Conservation (phyloP, 2,113 vertebrate species). For the Periophthalmodon schlosseri region DNA sequence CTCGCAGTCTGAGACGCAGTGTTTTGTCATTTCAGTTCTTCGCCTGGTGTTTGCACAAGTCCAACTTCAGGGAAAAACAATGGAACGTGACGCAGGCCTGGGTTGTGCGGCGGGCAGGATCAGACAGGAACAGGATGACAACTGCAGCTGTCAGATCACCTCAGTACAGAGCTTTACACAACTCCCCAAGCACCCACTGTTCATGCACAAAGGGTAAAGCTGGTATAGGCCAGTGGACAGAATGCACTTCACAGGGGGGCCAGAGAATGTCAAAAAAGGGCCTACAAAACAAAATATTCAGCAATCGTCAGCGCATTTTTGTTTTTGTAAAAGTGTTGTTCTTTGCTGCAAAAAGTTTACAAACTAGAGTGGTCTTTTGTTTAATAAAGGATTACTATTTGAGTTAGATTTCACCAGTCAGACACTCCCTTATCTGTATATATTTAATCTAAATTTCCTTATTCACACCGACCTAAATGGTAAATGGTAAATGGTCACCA, state of each 20-base stretch:
- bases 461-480: too few species aligned
- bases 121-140: constrained; percentile 12
- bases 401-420: not conserved
- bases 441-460: too few species aligned
- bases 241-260: not conserved
- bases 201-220: not conserved
- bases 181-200: not conserved
- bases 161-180: constrained; percentile 1
- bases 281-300: not conserved
- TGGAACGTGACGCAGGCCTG: not conserved
- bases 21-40: constrained; percentile 19
- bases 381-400: not conserved
- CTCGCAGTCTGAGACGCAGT: constrained; percentile 5
- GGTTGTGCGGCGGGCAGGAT: constrained; percentile 1
- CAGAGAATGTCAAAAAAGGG: not conserved
- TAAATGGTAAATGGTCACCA: not conserved
- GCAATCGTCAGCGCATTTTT: not conserved
- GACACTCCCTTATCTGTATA: too few species aligned
- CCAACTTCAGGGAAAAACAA: constrained; percentile 16
- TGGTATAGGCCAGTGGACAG: not conserved
- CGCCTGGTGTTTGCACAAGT: constrained; percentile 12
- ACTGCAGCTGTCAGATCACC: constrained; percentile 15
- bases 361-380: not conserved
- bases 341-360: not conserved
- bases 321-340: not conserved